Percentiles rank a stretch among this genome's conserved stretches.
Evolutionary conservation across 2,797 vertebrate species (phyloP).

Genomic region (Paratrypauchen microcephalus): DNA sequence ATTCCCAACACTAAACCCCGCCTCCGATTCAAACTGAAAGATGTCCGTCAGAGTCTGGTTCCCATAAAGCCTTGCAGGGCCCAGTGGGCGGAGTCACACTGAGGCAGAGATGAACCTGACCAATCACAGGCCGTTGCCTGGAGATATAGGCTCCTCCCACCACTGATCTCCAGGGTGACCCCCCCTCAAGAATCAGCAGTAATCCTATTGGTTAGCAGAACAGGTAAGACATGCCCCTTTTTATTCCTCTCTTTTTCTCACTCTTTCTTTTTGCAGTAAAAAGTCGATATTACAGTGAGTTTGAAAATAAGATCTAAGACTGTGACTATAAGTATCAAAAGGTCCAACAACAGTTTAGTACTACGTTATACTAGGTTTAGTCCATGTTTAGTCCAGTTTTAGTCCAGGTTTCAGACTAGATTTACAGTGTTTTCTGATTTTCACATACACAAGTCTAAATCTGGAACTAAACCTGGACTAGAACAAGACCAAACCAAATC

Average conservation of each 20-base stretch:
- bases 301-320: too few species aligned
- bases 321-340: too few species aligned
- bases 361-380: too few species aligned
- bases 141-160: constrained; percentile 67
- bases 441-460: too few species aligned
- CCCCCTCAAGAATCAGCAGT: constrained; percentile 49
- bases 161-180: constrained; percentile 72
- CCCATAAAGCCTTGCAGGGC: constrained; percentile 68
- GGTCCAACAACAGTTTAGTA: too few species aligned
- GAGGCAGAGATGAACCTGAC: constrained; percentile 77
- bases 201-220: constrained; percentile 60
- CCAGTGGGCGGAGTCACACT: constrained; percentile 59
- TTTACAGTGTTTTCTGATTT: too few species aligned
- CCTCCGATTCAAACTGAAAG: constrained; percentile 12
- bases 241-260: background rate
- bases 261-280: too few species aligned
- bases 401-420: too few species aligned
- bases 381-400: too few species aligned
- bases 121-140: constrained; percentile 69
- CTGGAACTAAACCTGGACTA: too few species aligned
- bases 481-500: too few species aligned
- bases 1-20: constrained; percentile 1
- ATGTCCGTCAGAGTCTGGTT: constrained; percentile 57
- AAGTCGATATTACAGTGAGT: too few species aligned
- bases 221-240: constrained; percentile 51